Evolutionary conservation across 2,113 vertebrate species (phyloP), one percentile per base, ranked within the genome.

Genomic region (Neodontobutis hainanensis): DNA sequence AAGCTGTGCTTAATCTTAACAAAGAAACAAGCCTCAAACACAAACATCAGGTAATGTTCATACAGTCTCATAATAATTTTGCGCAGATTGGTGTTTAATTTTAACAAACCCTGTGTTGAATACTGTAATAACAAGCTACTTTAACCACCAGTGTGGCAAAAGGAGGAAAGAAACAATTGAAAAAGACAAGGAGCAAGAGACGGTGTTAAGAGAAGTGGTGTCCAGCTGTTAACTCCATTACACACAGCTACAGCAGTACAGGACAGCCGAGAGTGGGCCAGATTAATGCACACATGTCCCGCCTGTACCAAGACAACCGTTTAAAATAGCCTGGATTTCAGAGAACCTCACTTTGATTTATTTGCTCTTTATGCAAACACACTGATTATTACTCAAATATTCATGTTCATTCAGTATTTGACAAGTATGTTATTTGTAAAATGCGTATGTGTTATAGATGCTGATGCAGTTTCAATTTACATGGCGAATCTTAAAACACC

Each of bases 151-250:
- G 63, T 4, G 16, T 16, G 10, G 46, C 32, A 44, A 36, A 10
- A 38, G 60, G 73, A 64, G 47, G 63, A 78, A 32, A 61, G 70
- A 45, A 67, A 42, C n/a, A 42, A 40, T 12, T 50, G 71, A 59
- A 48, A 73, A 72, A 47, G 51, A 56, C 73, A 73, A 71, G 50
- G 32, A 61, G 63, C 7, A 32, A 59, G 75, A 82, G 78, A 78
- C 72, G 50, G 79, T 76, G 77, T 85, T 80, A 71, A 80, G 80
- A 76, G 81, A 87, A 85, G 85, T 78, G 85, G 65, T 73, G 80
- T 89, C 87, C 84, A 87, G 86, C 87, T 89, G 87, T 85, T 84
- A 84, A 83, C 81, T 87, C 78, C 68, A 85, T 88, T 81, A 85
- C 86, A 78, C 85, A 83, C 77, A 64, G 76, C 67, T 70, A 49